These are phyloP conservation scores for Microtus richardsoni DNA, from an alignment of 2,113 vertebrate species.

Conservation along the genomic window DNA sequence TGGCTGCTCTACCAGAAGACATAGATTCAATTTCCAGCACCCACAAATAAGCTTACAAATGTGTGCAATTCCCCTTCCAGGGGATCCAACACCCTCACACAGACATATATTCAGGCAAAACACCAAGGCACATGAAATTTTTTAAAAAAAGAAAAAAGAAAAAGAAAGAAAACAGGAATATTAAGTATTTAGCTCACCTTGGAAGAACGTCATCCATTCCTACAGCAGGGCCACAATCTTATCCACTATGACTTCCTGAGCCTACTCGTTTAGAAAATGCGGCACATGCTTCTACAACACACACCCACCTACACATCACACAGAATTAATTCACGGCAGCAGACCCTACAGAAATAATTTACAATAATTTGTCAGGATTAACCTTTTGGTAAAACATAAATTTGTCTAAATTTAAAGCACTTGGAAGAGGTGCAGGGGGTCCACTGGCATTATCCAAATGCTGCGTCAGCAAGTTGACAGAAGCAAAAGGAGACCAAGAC, in stretches of 20 bases:
- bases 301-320: neutral
- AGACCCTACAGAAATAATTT: conserved; percentile 76
- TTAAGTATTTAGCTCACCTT: neutral
- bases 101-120: neutral
- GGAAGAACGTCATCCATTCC: neutral
- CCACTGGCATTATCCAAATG: conserved; percentile 82
- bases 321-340: conserved; percentile 60
- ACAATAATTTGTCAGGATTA: conserved; percentile 84
- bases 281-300: neutral
- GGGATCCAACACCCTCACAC: neutral
- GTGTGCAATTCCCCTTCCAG: neutral
- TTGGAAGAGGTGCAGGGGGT: conserved; percentile 80
- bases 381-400: conserved; percentile 83
- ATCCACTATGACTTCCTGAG: neutral
- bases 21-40: neutral
- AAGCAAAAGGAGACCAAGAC: conserved; percentile 50
- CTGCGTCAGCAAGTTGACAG: conserved; percentile 80
- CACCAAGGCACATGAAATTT: neutral
- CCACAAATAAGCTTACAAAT: neutral
- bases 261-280: neutral
- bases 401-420: conserved; percentile 81
- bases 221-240: neutral
- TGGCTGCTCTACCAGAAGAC: neutral
- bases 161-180: neutral
- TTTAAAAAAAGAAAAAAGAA: neutral